These are phyloP conservation scores for Sturmia bella DNA, from an alignment of 2,888 invertebrate species.

Conservation along the genomic window DNA sequence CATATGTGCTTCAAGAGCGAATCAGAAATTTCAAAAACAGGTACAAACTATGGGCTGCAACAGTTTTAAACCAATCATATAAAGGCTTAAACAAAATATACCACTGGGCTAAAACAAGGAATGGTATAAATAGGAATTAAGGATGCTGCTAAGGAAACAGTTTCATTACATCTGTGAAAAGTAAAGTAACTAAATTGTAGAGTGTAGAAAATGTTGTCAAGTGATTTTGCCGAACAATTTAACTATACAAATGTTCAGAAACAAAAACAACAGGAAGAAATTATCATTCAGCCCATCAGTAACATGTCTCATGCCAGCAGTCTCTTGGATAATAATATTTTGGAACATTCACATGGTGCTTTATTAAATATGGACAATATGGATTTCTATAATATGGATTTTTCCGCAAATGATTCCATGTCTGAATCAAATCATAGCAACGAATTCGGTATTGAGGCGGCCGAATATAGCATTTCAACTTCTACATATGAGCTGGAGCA, in stretches of 20 bases:
- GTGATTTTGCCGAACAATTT: conserved; percentile 66
- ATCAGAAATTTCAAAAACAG: conserved; percentile 62
- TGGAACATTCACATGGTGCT: conserved; percentile 1
- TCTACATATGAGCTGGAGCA: conserved; percentile 63
- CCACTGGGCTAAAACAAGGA: background rate
- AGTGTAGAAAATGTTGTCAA: conserved; percentile 69
- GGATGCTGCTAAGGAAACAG: conserved; percentile 55
- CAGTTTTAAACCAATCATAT: conserved; percentile 68
- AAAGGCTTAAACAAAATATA: conserved; percentile 29
- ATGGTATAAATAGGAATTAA: conserved; percentile 66
- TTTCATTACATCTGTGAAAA: conserved; percentile 47
- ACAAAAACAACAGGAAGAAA: background rate
- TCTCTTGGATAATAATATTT: conserved; percentile 30
- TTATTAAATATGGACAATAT: conserved; percentile 34
- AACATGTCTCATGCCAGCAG: conserved; percentile 7
- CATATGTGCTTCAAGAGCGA: conserved; percentile 57
- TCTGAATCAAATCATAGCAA: conserved; percentile 64
- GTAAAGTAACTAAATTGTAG: conserved; percentile 24
- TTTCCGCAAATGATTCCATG: conserved; percentile 56
- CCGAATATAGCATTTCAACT: conserved; percentile 11
- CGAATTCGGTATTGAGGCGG: conserved; percentile 52
- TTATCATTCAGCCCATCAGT: background rate
- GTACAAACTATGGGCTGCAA: conserved; percentile 57
- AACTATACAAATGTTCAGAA: conserved; percentile 39
- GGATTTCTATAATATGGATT: conserved; percentile 56